These are phyloP conservation scores for Agonopterix alstromeriana DNA, from an alignment of 2,888 invertebrate genomes.

Conservation along the genomic window DNA sequence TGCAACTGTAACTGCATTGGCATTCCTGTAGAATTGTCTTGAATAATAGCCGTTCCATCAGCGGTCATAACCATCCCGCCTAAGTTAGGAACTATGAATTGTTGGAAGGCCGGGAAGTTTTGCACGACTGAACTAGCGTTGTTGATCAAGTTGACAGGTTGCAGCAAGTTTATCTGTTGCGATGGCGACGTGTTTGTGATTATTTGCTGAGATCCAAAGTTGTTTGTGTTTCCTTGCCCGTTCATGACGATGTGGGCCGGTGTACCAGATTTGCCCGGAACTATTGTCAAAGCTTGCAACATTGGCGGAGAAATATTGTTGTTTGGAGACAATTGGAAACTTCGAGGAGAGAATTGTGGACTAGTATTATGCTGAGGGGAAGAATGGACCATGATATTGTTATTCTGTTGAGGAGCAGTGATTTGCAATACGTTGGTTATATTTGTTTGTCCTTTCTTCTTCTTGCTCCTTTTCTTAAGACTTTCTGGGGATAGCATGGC, in stretches of 20 bases:
- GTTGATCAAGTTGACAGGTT: conserved; percentile 89
- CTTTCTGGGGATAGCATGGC: conserved; percentile 83
- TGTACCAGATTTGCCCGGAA: conserved; percentile 84
- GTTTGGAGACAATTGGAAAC: conserved; percentile 84
- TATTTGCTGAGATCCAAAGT: conserved; percentile 81
- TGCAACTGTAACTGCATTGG: conserved; percentile 87
- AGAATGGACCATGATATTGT: conserved; percentile 77
- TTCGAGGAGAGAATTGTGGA: conserved; percentile 82
- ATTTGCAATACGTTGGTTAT: conserved; percentile 84
- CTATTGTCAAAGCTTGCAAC: conserved; percentile 85
- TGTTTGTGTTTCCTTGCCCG: conserved; percentile 78
- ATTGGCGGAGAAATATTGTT: conserved; percentile 82
- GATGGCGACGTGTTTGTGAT: conserved; percentile 78
- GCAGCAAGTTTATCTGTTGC: conserved; percentile 84
- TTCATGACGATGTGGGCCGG: conserved; percentile 88
- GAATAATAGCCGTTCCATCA: conserved; percentile 85
- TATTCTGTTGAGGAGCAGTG: conserved; percentile 80
- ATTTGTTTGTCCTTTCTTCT: conserved; percentile 83
- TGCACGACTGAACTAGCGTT: conserved; percentile 82
- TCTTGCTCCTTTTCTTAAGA: conserved; percentile 81
- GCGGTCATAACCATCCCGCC: conserved; percentile 91
- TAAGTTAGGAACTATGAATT: conserved; percentile 88
- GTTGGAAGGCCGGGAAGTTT: conserved; percentile 87
- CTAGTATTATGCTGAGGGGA: conserved; percentile 66
- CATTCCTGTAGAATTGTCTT: conserved; percentile 80